Percentiles rank a stretch among this genome's conserved stretches.
Conservation (phyloP, 2,888 invertebrate genomes). For the Amblyteles armatorius region DNA sequence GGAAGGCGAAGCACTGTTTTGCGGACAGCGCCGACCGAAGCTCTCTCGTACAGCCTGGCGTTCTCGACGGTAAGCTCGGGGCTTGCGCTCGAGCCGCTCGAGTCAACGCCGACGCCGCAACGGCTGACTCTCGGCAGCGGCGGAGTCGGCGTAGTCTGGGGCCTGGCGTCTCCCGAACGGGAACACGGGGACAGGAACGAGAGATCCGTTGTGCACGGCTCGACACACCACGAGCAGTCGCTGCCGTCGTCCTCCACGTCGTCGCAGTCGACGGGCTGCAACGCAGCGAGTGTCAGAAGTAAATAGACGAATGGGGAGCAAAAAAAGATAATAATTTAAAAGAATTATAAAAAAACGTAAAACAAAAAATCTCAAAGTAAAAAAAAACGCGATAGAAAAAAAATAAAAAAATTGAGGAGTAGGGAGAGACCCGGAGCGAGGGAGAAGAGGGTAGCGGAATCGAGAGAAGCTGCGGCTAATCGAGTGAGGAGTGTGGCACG, state of each 20-base stretch:
- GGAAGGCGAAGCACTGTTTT: slow-evolving; percentile 60
- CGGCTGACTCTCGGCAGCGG: slow-evolving; percentile 67
- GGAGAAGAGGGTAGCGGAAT: slow-evolving; percentile 24
- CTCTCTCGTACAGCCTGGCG: slow-evolving; percentile 30
- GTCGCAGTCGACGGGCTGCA: background rate
- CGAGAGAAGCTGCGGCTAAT: slow-evolving; percentile 41
- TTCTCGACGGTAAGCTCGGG: slow-evolving; percentile 57
- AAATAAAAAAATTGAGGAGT: background rate
- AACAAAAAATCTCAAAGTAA: slow-evolving; percentile 2
- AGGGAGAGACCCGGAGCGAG: background rate
- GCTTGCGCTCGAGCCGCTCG: slow-evolving; percentile 77
- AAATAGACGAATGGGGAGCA: background rate
- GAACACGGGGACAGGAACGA: slow-evolving; percentile 67
- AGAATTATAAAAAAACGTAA: background rate
- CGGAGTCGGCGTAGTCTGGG: slow-evolving; percentile 82
- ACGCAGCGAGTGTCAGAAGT: background rate
- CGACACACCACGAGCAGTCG: background rate
- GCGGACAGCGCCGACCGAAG: slow-evolving; percentile 49
- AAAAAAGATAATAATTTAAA: background rate
- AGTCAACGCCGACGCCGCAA: slow-evolving; percentile 79
- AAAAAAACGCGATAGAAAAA: background rate
- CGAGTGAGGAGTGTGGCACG: slow-evolving; percentile 81
- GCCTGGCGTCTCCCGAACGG: slow-evolving; percentile 80
- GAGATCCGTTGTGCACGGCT: slow-evolving; percentile 46
- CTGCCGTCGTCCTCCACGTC: slow-evolving; percentile 8